Conservation (phyloP, 2,888 invertebrate species). For the Cheilosia soror region DNA sequence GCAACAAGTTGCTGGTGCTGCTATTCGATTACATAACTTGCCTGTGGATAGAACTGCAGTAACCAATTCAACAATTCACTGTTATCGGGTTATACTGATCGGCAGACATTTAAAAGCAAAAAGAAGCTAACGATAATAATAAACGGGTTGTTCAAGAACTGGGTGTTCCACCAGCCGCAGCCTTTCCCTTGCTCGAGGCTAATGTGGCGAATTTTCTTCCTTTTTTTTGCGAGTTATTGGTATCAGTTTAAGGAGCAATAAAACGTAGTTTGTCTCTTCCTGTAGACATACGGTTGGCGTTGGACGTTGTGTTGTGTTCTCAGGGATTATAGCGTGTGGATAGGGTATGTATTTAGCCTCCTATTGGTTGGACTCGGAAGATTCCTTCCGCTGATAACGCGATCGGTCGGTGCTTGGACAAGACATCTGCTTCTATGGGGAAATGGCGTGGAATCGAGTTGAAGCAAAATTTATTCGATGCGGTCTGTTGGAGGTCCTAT, state of each 20-base stretch:
- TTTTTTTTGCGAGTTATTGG: conserved; percentile 25
- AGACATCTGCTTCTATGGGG: conserved; percentile 55
- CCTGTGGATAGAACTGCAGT: conserved; percentile 38
- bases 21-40: conserved; percentile 69
- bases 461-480: conserved; percentile 55
- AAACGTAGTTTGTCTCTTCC: conserved; percentile 64
- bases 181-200: conserved; percentile 61
- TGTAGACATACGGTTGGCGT: conserved; percentile 24
- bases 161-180: conserved; percentile 65
- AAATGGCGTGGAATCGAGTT: conserved; percentile 25
- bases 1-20: conserved; percentile 53
- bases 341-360: conserved; percentile 26
- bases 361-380: conserved; percentile 39
- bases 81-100: conserved; percentile 69
- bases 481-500: conserved; percentile 58
- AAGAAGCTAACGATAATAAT: conserved; percentile 43
- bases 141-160: conserved; percentile 72
- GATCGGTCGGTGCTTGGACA: conserved; percentile 1
- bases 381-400: conserved; percentile 57
- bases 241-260: conserved; percentile 57
- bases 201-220: conserved; percentile 1
- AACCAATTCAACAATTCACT: conserved; percentile 72
- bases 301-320: conserved; percentile 13
- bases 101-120: conserved; percentile 59
- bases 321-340: conserved; percentile 3